phyloP scores from a whole-genome alignment of 2,113 vertebrate genomes.

The Caranx melampygus region DNA sequence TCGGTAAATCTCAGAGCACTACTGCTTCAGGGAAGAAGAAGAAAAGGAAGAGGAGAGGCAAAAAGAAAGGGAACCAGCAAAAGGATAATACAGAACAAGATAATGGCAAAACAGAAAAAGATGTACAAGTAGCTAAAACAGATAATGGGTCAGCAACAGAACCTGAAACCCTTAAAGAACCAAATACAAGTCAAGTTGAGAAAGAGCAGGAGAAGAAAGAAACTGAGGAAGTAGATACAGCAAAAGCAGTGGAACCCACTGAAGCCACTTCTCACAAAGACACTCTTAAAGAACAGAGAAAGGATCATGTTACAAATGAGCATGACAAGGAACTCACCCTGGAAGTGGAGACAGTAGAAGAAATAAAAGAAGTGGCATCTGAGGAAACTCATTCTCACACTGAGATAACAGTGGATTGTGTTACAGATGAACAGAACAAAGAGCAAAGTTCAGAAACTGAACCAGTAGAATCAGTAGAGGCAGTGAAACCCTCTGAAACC shows the following conservation, averaged over 20 bases:
- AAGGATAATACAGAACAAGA: slow-evolving; percentile 16
- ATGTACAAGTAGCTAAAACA: neutral
- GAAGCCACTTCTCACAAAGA: neutral
- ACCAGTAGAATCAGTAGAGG: neutral
- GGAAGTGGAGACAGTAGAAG: neutral
- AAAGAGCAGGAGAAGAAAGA: slow-evolving; percentile 27
- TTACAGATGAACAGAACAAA: neutral
- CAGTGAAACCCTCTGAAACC: neutral
- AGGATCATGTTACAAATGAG: slow-evolving; percentile 18
- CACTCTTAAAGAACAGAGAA: slow-evolving; percentile 1
- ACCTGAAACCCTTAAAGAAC: slow-evolving; percentile 10
- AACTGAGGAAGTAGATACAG: neutral
- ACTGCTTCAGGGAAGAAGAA: slow-evolving; percentile 77
- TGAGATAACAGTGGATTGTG: neutral
- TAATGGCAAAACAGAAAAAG: slow-evolving; percentile 7
- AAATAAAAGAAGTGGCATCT: neutral
- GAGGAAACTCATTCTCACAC: neutral
- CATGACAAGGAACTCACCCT: neutral
- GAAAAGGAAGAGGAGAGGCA: slow-evolving; percentile 80
- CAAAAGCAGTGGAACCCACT: neutral
- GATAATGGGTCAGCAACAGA: neutral
- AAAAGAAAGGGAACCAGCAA: slow-evolving; percentile 71
- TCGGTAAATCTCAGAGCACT: slow-evolving; percentile 30
- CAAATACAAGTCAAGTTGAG: slow-evolving; percentile 3
- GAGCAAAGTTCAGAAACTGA: slow-evolving; percentile 8